Conservation (phyloP, 2,797 vertebrate species). For the Coregonus ussuriensis region DNA sequence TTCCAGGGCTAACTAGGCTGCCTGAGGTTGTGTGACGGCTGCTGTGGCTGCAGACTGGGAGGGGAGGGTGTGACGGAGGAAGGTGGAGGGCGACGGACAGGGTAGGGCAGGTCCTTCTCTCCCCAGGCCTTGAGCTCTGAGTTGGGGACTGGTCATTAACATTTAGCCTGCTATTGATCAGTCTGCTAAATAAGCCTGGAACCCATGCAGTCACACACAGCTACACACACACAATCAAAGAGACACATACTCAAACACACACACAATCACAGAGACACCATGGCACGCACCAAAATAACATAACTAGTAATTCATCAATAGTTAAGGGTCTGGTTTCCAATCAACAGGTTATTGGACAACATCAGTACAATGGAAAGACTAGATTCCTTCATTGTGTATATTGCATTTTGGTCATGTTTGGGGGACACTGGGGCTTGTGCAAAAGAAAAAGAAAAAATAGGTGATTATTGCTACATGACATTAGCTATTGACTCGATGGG, state of each 20-base stretch:
- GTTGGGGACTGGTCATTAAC: conserved; percentile 61
- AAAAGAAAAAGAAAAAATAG: too few species aligned
- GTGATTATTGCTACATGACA: background rate
- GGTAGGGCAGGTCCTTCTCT: conserved; percentile 56
- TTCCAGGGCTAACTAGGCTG: conserved; percentile 73
- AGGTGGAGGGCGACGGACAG: conserved; percentile 47
- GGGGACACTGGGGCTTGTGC: background rate
- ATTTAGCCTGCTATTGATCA: conserved; percentile 71
- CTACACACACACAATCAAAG: conserved; percentile 25
- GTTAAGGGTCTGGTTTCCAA: conserved; percentile 31
- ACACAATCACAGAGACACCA: conserved; percentile 38
- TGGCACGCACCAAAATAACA: conserved; percentile 36
- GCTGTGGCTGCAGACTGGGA: conserved; percentile 44
- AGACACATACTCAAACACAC: too few species aligned
- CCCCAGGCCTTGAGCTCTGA: conserved; percentile 65
- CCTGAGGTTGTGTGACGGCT: conserved; percentile 71
- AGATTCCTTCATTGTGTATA: background rate
- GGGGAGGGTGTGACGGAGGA: conserved; percentile 6
- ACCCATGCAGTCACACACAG: conserved; percentile 45
- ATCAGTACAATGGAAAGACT: background rate
- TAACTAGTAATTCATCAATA: conserved; percentile 13
- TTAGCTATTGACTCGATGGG: background rate
- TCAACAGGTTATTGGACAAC: conserved; percentile 28
- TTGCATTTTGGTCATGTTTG: background rate
- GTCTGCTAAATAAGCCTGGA: conserved; percentile 57